Base-by-base conservation (phyloP, 1,140 invertebrate genomes). In the Coelopa frigida region DNA sequence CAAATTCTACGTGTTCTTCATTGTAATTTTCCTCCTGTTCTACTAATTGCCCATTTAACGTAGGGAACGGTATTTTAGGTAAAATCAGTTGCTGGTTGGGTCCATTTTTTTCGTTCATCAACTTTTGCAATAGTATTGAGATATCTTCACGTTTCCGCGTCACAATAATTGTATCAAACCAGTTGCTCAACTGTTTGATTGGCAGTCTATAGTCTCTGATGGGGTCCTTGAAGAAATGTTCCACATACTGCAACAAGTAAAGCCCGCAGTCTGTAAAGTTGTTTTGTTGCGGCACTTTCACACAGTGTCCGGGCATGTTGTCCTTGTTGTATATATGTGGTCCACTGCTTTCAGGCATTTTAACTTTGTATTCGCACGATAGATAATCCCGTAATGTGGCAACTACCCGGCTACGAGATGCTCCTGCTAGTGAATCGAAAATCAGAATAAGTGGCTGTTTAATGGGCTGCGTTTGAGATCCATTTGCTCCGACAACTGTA, bases 201-300 rank as follows among this genome's bases (percentile, higher is more conserved):
- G 86, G 86, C 40, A 87, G 68, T 15, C 73, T 65, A 54, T 85
- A 89, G 70, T 88, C 80, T 48, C 73, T 73, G 36, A 89, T 80
- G 5, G 86, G 85, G 61, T 79, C 73, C 78, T 85, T 78, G 64
- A 98, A 95, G 75, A 98, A 99, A 45, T 83, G 84, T 74, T 98
- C 93, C 4, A 92, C 91, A 78, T 95, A 98, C 69, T 98, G 91
- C 24, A 98, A 74, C 31, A 98, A 73, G 73, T 91, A 98, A 5
- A 98, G 74, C 3, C 96, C 96, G 75, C 96, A 99, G 71, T 99
- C 96, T 29, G 86, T 91, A 65, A 85, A 94, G 75, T 98, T 98
- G 48, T 84, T 91, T 74, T 99, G 96, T 63, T 96, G 92, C 15
- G 94, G 94, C 47, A 95, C 89, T 75, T 88, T 89, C 1, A 89